These are phyloP conservation scores for Alloplasta piceator DNA, from an alignment of 2,888 invertebrate species.

Conservation along the genomic window DNA sequence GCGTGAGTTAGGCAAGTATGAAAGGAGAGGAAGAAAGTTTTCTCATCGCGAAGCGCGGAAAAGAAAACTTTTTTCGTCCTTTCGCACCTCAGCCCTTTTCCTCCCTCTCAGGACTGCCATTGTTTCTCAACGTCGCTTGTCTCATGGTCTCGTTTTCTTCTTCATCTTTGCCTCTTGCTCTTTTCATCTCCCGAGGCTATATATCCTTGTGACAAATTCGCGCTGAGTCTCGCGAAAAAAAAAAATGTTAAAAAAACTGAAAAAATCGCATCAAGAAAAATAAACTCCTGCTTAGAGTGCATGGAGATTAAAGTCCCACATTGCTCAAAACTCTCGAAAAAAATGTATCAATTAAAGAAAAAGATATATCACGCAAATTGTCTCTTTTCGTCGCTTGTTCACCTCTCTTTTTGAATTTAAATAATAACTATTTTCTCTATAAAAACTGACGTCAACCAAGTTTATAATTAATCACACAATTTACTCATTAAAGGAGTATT, in stretches of 20 bases:
- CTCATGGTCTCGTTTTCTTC: slow-evolving; percentile 61
- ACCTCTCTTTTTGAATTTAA: slow-evolving; percentile 19
- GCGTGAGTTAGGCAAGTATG: slow-evolving; percentile 41
- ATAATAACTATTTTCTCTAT: too few relatives aligned
- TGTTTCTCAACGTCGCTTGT: slow-evolving; percentile 35
- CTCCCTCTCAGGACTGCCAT: not conserved
- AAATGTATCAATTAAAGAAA: too few relatives aligned
- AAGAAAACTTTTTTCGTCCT: slow-evolving; percentile 60
- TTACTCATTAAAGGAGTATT: too few relatives aligned
- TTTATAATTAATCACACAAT: too few relatives aligned
- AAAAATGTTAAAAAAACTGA: slow-evolving; percentile 7
- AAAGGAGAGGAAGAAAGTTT: slow-evolving; percentile 55
- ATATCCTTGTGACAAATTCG: slow-evolving; percentile 47
- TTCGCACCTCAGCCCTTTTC: slow-evolving; percentile 33
- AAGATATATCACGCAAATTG: slow-evolving; percentile 15
- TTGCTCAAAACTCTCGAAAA: slow-evolving; percentile 28
- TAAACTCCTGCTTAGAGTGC: slow-evolving; percentile 28
- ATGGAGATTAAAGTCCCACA: slow-evolving; percentile 43
- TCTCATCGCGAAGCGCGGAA: slow-evolving; percentile 54
- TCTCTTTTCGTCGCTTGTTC: not conserved
- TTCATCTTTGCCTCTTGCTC: slow-evolving; percentile 29
- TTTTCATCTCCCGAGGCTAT: slow-evolving; percentile 19
- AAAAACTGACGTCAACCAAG: too few relatives aligned
- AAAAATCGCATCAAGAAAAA: slow-evolving; percentile 11
- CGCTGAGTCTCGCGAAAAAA: slow-evolving; percentile 11